Conservation (phyloP, 2,113 vertebrate genomes). For the Peromyscus leucopus region DNA sequence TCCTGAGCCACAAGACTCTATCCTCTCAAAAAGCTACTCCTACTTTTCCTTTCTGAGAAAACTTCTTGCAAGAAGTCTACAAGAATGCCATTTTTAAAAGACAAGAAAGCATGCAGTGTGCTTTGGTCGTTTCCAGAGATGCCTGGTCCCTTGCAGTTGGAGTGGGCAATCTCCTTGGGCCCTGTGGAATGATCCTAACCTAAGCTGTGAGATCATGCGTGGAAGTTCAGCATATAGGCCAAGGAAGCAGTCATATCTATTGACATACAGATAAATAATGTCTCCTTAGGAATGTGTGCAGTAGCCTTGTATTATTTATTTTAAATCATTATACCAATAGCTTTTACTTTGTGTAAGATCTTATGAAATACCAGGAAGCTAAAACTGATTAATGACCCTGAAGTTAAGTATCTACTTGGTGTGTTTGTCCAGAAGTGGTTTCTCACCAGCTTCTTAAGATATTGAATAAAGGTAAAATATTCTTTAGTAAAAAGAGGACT, state of each 20-base stretch:
- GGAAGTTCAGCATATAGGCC: neutral
- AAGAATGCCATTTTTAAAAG: neutral
- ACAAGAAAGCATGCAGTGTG: neutral
- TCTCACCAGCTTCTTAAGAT: neutral
- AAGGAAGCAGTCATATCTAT: neutral
- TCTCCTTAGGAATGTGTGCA: neutral
- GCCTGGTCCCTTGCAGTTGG: neutral
- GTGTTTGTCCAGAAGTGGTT: slow-evolving; percentile 55
- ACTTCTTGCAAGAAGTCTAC: neutral
- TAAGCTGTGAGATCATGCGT: neutral
- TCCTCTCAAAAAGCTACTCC: neutral
- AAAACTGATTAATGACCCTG: neutral
- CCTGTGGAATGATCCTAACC: neutral
- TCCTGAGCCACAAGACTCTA: neutral
- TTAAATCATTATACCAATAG: slow-evolving; percentile 42
- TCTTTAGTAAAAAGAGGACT: neutral
- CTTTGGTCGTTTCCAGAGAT: neutral
- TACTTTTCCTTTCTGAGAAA: neutral
- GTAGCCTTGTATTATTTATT: slow-evolving; percentile 46
- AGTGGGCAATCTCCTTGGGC: rapidly evolving
- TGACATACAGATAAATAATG: neutral
- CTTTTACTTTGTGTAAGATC: slow-evolving; percentile 28
- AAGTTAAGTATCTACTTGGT: neutral
- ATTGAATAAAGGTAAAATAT: slow-evolving; percentile 51
- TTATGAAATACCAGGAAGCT: slow-evolving; percentile 2